Evolutionary conservation across 2,113 vertebrate species (phyloP), one percentile per base, ranked within the genome.

Genomic region (Philantomba maxwellii): DNA sequence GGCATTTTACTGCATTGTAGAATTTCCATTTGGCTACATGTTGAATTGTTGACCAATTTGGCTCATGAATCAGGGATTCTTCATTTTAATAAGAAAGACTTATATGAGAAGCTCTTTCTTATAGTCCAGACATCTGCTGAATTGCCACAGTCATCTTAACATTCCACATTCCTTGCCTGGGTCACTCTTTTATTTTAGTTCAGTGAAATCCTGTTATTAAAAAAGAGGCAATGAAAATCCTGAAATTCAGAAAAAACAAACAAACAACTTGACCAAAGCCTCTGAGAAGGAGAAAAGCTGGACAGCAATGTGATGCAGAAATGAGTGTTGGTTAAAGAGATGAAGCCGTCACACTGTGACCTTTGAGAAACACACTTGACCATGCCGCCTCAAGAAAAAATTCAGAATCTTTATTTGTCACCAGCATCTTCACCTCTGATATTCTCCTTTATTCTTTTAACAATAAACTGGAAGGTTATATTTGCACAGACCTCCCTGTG

Each of bases 51-150:
- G 55, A 84, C 47, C 85, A 45, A 13, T 92, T 95, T 39, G 12
- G n/a, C 51, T 91, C 39, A 53, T 78, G 66, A 66, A 55, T 86
- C 62, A 64, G 45, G 28, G 26, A 93, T 83, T 93, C 55, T 89
- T 95, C 66, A 39, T 87, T 64, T 96, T 19, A 58, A 84, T 85
- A 94, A 89, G 73, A 89, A 90, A 93, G 49, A 49, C 70, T 15
- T 93, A 13, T 83, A 30, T n/a, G 89, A 62, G 91, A 96, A 49
- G 45, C 8, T 81, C 28, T 97, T 91, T 86, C 51, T 73, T 78
- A 84, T 25, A 51, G 33, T 51, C 36, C 13, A 75, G 57, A 26
- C 73, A 57, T 96, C 87, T 95, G 62, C 39, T 95, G 84, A 78
- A 80, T 53, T 89, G n/a, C 62, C 47, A 51, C 14, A 28, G 36